Evolutionary conservation across 1,140 invertebrate species (phyloP).

Genomic region (Neodiprion lecontei): DNA sequence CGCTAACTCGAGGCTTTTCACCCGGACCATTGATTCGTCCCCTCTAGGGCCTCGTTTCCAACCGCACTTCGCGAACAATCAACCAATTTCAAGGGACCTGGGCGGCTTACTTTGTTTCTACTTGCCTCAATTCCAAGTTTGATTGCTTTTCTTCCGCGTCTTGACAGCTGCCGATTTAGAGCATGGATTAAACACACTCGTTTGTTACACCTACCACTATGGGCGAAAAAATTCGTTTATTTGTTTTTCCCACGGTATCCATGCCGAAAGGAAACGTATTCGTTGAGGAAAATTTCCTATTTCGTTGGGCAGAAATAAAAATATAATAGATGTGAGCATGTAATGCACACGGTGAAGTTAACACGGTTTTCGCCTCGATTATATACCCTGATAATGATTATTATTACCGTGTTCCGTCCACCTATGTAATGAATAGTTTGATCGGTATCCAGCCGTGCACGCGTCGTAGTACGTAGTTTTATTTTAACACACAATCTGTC

Average conservation of each 20-base stretch:
- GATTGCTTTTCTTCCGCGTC: background rate
- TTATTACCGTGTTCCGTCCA: slow-evolving; percentile 3
- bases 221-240: no score
- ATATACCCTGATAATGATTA: background rate
- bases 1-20: background rate
- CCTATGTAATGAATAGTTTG: background rate
- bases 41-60: background rate
- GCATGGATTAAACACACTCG: background rate
- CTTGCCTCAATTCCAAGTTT: background rate
- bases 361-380: background rate
- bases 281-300: background rate
- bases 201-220: no score
- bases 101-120: background rate
- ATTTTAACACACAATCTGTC: background rate
- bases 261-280: no score
- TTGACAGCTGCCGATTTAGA: background rate
- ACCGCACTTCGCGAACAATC: background rate
- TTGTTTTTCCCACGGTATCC: no score
- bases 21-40: background rate
- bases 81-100: background rate
- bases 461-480: background rate
- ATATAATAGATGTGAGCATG: background rate
- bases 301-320: background rate
- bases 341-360: background rate
- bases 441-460: slow-evolving; percentile 1